phyloP scores from a whole-genome alignment of 2,888 invertebrate genomes.

The Caenorhabditis imperialis region DNA sequence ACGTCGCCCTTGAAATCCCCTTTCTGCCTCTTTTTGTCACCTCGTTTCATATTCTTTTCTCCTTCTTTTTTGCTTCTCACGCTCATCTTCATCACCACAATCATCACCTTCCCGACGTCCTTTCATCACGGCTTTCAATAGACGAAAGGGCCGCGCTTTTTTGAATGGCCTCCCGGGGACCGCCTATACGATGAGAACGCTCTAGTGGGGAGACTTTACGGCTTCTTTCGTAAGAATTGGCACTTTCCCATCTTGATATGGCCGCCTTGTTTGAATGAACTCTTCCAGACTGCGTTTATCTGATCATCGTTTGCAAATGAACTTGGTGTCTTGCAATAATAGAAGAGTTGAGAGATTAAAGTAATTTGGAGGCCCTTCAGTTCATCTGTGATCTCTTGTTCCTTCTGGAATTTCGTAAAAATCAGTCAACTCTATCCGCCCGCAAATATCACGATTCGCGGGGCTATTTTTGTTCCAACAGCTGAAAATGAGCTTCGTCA shows the following conservation, averaged over 20 bases:
- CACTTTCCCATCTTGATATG: neutral
- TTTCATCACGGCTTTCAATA: constrained; percentile 49
- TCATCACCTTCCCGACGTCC: constrained; percentile 23
- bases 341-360: no score
- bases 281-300: no score
- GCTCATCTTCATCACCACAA: constrained; percentile 35
- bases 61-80: constrained; percentile 31
- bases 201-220: constrained; percentile 8
- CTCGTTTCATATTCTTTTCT: constrained; percentile 35
- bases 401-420: no score
- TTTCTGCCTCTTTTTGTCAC: constrained; percentile 21
- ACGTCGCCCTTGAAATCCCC: constrained; percentile 24
- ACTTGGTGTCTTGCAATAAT: no score
- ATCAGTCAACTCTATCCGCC: no score
- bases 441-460: no score
- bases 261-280: no score
- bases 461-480: no score
- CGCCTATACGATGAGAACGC: constrained; percentile 9
- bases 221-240: constrained; percentile 10
- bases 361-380: no score
- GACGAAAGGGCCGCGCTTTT: constrained; percentile 16
- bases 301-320: no score
- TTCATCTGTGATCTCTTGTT: no score
- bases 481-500: no score
- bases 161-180: constrained; percentile 36